Conservation (phyloP, 1,140 invertebrate genomes). For the Drosophila subpulchrella region DNA sequence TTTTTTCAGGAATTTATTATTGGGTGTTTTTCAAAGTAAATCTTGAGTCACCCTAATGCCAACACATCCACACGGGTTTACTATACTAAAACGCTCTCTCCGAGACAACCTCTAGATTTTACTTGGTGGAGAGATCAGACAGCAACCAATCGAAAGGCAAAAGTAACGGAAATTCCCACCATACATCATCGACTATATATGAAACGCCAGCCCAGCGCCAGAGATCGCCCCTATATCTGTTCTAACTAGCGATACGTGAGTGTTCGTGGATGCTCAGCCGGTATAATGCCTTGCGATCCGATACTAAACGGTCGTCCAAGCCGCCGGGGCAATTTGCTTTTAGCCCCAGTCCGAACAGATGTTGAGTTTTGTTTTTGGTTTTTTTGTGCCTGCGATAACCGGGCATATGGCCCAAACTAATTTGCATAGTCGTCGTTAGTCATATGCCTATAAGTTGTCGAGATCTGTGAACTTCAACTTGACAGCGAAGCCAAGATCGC, state of each 20-base stretch:
- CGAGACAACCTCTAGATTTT: slow-evolving; percentile 33
- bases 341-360: slow-evolving; percentile 28
- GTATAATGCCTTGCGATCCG: slow-evolving; percentile 11
- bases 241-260: slow-evolving; percentile 14
- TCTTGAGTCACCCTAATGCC: slow-evolving; percentile 4
- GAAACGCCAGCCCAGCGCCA: slow-evolving; percentile 24
- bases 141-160: slow-evolving; percentile 53
- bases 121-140: slow-evolving; percentile 21
- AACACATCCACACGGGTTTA: background rate
- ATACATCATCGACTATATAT: slow-evolving; percentile 75
- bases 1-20: too few species aligned
- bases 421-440: slow-evolving; percentile 48
- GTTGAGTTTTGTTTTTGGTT: slow-evolving; percentile 10
- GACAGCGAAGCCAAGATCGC: slow-evolving; percentile 12
- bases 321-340: slow-evolving; percentile 18
- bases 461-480: slow-evolving; percentile 46
- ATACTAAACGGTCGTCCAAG: slow-evolving; percentile 12
- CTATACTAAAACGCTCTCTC: slow-evolving; percentile 15
- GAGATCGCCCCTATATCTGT: slow-evolving; percentile 37
- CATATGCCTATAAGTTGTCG: slow-evolving; percentile 45
- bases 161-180: slow-evolving; percentile 76
- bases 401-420: slow-evolving; percentile 48
- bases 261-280: slow-evolving; percentile 13
- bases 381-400: slow-evolving; percentile 37
- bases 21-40: background rate